phyloP scores from a whole-genome alignment of 2,113 vertebrate genomes.

The Aviceda subcristata region DNA sequence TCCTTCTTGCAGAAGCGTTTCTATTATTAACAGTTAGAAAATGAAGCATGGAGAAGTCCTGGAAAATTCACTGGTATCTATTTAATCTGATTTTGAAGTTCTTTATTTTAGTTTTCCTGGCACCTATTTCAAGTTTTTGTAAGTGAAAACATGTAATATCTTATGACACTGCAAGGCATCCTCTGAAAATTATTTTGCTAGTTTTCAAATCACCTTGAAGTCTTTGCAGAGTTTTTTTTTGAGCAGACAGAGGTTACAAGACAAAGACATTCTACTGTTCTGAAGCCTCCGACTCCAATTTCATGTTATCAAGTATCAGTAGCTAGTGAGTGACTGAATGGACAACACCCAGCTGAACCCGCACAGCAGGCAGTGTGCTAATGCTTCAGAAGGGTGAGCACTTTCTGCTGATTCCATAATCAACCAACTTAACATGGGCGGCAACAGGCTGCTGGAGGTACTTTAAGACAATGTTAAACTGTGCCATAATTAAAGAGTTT shows the following conservation, averaged over 20 bases:
- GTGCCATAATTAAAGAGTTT: neutral
- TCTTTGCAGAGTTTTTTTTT: neutral
- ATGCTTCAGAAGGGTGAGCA: neutral
- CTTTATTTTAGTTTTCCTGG: slow-evolving; percentile 19
- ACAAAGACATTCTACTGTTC: neutral
- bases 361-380: neutral
- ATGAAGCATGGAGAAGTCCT: neutral
- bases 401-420: neutral
- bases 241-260: neutral
- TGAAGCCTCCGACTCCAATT: neutral
- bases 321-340: neutral
- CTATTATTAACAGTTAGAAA: neutral
- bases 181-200: neutral
- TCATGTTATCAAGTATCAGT: neutral
- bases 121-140: neutral
- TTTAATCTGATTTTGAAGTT: slow-evolving; percentile 10
- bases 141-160: neutral
- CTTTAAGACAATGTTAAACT: neutral
- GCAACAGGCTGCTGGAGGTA: neutral
- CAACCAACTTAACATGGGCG: neutral
- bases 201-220: neutral
- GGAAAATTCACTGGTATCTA: slow-evolving; percentile 7
- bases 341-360: neutral
- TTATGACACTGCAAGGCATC: neutral
- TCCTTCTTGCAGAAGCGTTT: neutral